Evolutionary conservation across 2,113 vertebrate genomes (phyloP).

Genomic region (Barbus barbus): DNA sequence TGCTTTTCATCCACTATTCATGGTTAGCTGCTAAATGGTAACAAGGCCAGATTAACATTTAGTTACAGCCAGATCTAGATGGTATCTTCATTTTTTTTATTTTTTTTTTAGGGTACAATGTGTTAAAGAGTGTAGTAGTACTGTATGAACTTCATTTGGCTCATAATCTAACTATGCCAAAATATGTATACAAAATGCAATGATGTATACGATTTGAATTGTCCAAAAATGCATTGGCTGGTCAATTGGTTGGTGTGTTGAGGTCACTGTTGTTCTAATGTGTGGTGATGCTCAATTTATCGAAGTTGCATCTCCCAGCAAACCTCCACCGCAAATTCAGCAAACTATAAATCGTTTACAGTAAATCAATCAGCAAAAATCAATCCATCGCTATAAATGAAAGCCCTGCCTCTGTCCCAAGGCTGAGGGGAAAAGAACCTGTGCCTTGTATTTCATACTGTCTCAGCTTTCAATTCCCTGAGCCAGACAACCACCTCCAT

Average conservation of each 20-base stretch:
- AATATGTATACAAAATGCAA: background rate
- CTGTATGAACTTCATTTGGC: background rate
- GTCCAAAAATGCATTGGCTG: background rate
- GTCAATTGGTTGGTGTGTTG: background rate
- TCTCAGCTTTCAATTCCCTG: background rate
- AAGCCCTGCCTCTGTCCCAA: constrained; percentile 66
- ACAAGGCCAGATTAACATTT: background rate
- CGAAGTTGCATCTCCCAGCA: constrained; percentile 55
- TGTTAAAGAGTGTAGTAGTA: background rate
- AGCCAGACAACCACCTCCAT: constrained; percentile 49
- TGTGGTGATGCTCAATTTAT: constrained; percentile 58
- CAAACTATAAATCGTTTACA: constrained; percentile 74
- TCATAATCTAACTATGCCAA: background rate
- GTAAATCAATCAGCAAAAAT: constrained; percentile 70
- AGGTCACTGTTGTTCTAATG: constrained; percentile 56
- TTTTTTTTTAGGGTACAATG: background rate
- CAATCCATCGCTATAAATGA: constrained; percentile 71
- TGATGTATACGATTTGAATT: too few species aligned
- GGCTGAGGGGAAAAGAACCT: constrained; percentile 56
- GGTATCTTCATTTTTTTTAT: too few species aligned
- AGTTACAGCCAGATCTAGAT: background rate
- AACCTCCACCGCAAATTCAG: constrained; percentile 57
- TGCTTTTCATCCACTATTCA: background rate
- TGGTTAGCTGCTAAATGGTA: background rate
- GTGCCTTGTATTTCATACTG: background rate